Conservation (phyloP, 1,140 invertebrate genomes). For the Temnothorax longispinosus region DNA sequence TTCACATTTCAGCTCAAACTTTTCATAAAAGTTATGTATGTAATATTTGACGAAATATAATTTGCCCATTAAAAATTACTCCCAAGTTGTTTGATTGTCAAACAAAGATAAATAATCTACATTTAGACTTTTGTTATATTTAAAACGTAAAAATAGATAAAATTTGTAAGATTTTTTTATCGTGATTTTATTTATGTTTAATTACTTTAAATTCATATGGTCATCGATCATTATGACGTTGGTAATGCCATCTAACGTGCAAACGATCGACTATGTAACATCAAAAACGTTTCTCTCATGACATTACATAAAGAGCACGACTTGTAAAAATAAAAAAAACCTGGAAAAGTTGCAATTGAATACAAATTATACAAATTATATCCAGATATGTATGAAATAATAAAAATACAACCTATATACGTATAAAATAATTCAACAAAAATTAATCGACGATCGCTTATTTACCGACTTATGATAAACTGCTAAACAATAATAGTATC, state of each 20-base stretch:
- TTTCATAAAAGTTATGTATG: neutral
- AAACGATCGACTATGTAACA: neutral
- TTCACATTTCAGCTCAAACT: neutral
- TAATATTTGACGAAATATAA: neutral
- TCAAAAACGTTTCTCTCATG: neutral
- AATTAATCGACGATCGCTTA: neutral
- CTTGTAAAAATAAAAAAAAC: neutral
- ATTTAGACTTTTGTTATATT: neutral
- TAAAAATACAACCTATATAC: neutral
- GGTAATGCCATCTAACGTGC: slow-evolving; percentile 19
- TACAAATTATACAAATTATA: neutral
- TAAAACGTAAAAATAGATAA: neutral
- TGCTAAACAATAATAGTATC: neutral
- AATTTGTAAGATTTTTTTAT: neutral
- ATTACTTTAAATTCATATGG: slow-evolving; percentile 2
- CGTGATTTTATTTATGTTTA: neutral
- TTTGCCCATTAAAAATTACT: neutral
- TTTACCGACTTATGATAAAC: slow-evolving; percentile 23
- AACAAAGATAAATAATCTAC: neutral
- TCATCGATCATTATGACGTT: neutral
- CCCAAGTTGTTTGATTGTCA: neutral
- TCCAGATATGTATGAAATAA: neutral
- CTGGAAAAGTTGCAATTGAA: neutral
- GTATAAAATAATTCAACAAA: neutral
- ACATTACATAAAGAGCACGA: neutral